These are phyloP conservation scores for Amiota communis DNA, from an alignment of 2,888 invertebrate genomes.

Conservation along the genomic window DNA sequence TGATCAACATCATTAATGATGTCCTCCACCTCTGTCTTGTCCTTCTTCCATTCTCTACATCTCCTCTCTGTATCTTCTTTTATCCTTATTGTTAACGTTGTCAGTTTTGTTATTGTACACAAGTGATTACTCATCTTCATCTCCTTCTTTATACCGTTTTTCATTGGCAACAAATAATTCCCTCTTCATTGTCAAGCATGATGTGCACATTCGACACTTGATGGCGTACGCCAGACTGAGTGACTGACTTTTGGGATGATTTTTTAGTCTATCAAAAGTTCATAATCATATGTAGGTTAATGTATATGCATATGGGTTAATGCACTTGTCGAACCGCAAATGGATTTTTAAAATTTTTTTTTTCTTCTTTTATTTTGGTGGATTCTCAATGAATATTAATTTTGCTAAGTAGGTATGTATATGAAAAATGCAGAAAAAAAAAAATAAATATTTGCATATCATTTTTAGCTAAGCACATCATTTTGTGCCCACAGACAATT, in stretches of 20 bases:
- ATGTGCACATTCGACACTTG: conserved; percentile 23
- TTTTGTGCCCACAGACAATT: too few relatives aligned
- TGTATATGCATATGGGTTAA: conserved; percentile 8
- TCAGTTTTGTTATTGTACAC: neutral
- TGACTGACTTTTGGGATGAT: neutral
- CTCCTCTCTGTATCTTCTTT: too few relatives aligned
- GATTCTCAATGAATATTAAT: neutral
- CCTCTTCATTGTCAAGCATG: conserved; percentile 11
- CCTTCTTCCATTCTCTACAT: too few relatives aligned
- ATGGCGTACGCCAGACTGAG: conserved; percentile 5
- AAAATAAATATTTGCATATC: too few relatives aligned
- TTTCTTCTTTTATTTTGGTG: too few relatives aligned
- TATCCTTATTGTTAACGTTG: too few relatives aligned
- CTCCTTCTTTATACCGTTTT: neutral
- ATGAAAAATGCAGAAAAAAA: neutral
- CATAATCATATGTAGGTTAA: too few relatives aligned
- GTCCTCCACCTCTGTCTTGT: neutral
- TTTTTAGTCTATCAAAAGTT: neutral
- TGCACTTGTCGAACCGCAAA: conserved; percentile 1
- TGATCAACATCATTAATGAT: conserved; percentile 6
- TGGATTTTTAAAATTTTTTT: neutral
- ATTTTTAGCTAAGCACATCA: too few relatives aligned
- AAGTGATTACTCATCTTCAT: neutral
- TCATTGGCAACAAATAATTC: neutral
- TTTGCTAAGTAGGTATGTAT: neutral